These are phyloP conservation scores for Anguilla anguilla DNA, from an alignment of 2,797 vertebrate genomes.

Conservation along the genomic window DNA sequence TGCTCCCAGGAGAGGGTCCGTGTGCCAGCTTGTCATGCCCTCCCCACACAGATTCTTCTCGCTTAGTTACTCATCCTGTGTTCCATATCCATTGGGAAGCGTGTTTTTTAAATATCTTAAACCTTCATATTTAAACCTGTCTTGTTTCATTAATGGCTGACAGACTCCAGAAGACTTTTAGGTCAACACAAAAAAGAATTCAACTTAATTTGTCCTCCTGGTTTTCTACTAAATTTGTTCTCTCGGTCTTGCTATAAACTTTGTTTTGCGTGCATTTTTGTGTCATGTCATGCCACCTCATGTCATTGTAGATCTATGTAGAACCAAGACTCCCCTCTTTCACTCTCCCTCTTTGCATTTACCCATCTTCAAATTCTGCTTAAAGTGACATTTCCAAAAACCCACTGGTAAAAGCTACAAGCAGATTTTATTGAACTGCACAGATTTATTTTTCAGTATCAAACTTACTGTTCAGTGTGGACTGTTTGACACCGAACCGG, in stretches of 20 bases:
- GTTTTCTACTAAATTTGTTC: background rate
- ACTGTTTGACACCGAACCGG: background rate
- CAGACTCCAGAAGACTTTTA: slow-evolving; percentile 2
- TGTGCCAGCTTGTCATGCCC: background rate
- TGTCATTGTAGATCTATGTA: background rate
- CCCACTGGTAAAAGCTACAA: background rate
- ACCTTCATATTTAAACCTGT: slow-evolving; percentile 7
- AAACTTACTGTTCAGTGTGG: background rate
- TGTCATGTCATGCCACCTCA: background rate
- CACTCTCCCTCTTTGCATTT: background rate
- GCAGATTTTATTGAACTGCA: slow-evolving; percentile 14
- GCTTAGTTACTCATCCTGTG: slow-evolving; percentile 9
- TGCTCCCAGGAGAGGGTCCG: background rate
- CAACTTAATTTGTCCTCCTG: background rate
- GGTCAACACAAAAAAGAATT: background rate
- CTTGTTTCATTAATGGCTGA: slow-evolving; percentile 9
- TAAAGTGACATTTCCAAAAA: background rate
- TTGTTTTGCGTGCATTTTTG: background rate
- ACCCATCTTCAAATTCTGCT: background rate
- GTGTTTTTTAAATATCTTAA: slow-evolving; percentile 14
- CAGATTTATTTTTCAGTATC: background rate
- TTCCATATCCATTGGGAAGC: background rate
- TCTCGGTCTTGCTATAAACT: background rate
- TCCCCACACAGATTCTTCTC: background rate
- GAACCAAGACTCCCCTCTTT: background rate